These are phyloP conservation scores for Eptatretus atami DNA, from an alignment of 2,797 vertebrate species.

Conservation along the genomic window DNA sequence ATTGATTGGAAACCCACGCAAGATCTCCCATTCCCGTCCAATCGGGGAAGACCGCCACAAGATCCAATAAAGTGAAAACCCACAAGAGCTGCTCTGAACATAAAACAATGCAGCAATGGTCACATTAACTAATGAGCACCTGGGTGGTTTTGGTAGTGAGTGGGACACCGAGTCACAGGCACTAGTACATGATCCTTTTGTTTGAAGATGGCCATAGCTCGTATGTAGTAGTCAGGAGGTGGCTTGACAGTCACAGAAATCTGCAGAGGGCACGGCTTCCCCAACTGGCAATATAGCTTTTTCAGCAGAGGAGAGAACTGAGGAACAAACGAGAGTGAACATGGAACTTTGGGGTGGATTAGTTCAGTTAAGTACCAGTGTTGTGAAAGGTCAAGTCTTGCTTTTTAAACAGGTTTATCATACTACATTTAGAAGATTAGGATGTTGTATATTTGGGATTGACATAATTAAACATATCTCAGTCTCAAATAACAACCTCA, in stretches of 20 bases:
- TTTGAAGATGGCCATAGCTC: not conserved
- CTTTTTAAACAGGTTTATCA: too few relatives aligned
- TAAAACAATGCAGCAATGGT: not conserved
- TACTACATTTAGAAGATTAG: too few relatives aligned
- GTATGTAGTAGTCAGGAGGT: not conserved
- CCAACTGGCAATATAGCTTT: slow-evolving; percentile 4
- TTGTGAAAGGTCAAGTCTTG: too few relatives aligned
- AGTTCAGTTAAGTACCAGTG: too few relatives aligned
- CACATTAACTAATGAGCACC: not conserved
- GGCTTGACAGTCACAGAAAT: not conserved
- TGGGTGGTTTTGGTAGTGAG: not conserved
- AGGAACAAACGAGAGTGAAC: not conserved
- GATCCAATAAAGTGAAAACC: too few relatives aligned
- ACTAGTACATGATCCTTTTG: not conserved
- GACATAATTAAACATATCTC: too few relatives aligned
- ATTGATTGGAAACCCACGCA: too few relatives aligned
- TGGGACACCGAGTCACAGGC: slow-evolving; percentile 1
- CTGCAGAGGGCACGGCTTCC: not conserved
- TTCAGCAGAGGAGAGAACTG: not conserved
- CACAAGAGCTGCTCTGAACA: not conserved
- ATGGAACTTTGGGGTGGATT: too few relatives aligned
- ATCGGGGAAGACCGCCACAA: too few relatives aligned
- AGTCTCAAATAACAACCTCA: too few relatives aligned
- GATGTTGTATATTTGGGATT: too few relatives aligned
- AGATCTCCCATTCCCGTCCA: too few relatives aligned